phyloP scores from a whole-genome alignment of 2,888 invertebrate genomes.

The Pseudococcus jackbeardsleyi region DNA sequence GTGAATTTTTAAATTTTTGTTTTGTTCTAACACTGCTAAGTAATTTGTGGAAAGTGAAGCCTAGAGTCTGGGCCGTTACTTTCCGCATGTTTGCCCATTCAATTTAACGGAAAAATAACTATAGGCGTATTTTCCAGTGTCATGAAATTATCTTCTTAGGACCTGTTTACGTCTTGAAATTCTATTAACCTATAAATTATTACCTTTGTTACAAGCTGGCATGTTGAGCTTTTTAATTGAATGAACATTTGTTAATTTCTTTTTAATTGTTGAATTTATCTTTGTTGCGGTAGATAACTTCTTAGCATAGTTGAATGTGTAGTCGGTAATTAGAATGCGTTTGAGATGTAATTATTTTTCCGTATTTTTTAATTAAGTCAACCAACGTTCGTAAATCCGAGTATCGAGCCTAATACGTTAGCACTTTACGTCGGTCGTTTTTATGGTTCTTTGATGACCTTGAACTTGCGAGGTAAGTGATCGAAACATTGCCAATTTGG shows the following conservation, averaged over 20 bases:
- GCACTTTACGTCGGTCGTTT: background rate
- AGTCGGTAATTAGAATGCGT: background rate
- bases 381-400: conserved; percentile 2
- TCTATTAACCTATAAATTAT: background rate
- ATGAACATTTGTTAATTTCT: background rate
- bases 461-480: conserved; percentile 19
- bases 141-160: background rate
- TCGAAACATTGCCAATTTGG: conserved; percentile 32
- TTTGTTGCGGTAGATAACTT: conserved; percentile 14
- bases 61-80: background rate
- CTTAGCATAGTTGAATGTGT: background rate
- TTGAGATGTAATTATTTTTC: background rate
- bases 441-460: conserved; percentile 4
- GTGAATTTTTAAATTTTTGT: conserved; percentile 52
- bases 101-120: background rate
- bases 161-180: background rate
- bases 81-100: background rate
- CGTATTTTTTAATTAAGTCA: background rate
- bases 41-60: background rate
- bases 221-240: background rate
- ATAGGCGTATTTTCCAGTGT: background rate
- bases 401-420: background rate
- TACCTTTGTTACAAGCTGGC: background rate
- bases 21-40: background rate
- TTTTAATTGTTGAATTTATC: background rate